Conservation (phyloP, 1,140 invertebrate species). For the Solenopsis invicta region DNA sequence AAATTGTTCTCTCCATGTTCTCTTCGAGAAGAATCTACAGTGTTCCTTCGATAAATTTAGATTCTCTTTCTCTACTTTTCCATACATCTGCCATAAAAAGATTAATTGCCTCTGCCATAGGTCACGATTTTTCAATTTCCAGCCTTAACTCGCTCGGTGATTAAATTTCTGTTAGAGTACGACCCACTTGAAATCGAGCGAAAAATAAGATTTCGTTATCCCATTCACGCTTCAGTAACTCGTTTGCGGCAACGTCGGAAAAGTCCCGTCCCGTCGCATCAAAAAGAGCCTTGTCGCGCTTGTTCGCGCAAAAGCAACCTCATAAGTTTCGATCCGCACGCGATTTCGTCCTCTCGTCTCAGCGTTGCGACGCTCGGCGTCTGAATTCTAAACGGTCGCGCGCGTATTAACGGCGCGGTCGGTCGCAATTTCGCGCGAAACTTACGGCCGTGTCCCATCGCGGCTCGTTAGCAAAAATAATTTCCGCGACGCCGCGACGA, state of each 20-base stretch:
- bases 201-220: slow-evolving; percentile 63
- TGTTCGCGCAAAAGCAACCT: slow-evolving; percentile 56
- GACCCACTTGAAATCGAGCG: slow-evolving; percentile 54
- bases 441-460: slow-evolving; percentile 72
- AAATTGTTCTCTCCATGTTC: too few relatives aligned
- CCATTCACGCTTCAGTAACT: slow-evolving; percentile 35
- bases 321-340: slow-evolving; percentile 69
- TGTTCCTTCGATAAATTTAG: neutral
- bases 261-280: slow-evolving; percentile 6
- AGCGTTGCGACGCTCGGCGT: slow-evolving; percentile 33
- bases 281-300: neutral
- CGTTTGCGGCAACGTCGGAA: slow-evolving; percentile 30
- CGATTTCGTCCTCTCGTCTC: slow-evolving; percentile 9
- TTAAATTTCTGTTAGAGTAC: slow-evolving; percentile 46
- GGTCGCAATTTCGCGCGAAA: slow-evolving; percentile 74
- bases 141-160: slow-evolving; percentile 25
- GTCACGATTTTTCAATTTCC: slow-evolving; percentile 43
- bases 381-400: slow-evolving; percentile 73
- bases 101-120: slow-evolving; percentile 18
- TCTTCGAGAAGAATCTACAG: neutral
- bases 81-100: slow-evolving; percentile 8
- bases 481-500: slow-evolving; percentile 36
- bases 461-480: slow-evolving; percentile 79
- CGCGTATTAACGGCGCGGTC: slow-evolving; percentile 69
- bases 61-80: neutral